These are phyloP conservation scores for Garra rufa DNA, from an alignment of 2,113 vertebrate species.

Conservation along the genomic window DNA sequence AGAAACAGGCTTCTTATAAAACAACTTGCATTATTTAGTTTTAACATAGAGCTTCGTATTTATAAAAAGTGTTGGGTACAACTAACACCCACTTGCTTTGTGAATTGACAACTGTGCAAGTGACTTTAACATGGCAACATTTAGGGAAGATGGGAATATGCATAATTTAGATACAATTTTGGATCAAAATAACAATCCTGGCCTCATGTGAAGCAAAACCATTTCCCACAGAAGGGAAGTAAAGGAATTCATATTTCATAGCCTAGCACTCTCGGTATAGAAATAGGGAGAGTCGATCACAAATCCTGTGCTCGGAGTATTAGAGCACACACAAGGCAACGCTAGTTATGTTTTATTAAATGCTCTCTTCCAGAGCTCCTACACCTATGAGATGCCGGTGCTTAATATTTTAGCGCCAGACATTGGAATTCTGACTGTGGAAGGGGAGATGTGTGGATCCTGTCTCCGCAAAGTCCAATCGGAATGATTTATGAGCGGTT, in stretches of 20 bases:
- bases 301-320: conserved; percentile 35
- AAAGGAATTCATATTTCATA: conserved; percentile 45
- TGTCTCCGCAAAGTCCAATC: conserved; percentile 33
- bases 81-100: background rate
- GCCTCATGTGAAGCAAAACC: background rate
- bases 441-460: conserved; percentile 33
- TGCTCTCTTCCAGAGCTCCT: conserved; percentile 20
- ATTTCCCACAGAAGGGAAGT: conserved; percentile 21
- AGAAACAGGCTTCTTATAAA: background rate
- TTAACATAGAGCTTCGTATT: background rate
- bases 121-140: background rate
- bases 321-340: conserved; percentile 10
- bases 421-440: conserved; percentile 42
- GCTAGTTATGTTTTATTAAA: conserved; percentile 56
- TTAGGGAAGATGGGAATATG: background rate
- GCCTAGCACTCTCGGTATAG: background rate
- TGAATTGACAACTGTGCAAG: background rate
- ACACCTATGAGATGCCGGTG: conserved; percentile 25
- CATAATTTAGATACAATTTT: conserved; percentile 33
- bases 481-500: conserved; percentile 41
- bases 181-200: conserved; percentile 35
- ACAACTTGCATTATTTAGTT: conserved; percentile 4
- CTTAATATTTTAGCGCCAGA: conserved; percentile 45
- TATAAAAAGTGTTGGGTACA: background rate
- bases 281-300: conserved; percentile 31